Evolutionary conservation across 1,140 invertebrate species (phyloP), one percentile per base, ranked within the genome.

Genomic region (Camponotus vicinus): DNA sequence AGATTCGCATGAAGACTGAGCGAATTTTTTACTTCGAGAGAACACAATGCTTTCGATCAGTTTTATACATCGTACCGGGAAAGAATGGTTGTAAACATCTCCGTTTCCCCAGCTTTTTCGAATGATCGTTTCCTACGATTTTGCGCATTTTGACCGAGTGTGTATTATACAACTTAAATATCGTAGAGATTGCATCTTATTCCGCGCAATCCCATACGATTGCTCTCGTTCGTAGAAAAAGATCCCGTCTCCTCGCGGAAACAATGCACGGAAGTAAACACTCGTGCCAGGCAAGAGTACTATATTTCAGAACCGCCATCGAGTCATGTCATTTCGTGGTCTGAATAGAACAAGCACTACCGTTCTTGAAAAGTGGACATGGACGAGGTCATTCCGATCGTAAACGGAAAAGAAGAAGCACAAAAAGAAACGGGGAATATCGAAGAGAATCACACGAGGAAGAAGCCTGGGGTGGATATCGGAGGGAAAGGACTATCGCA

Each of bases 351-450:
- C 67, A n/a, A 57, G 34, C 52, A 7, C 55, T 73, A 57, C 40
- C 45, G 4, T 61, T 2, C 27, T 45, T 15, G 67, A 69, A 80
- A 88, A 90, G 70, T 77, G 76, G 70, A 89, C 75, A 84, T 57
- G n/a, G 66, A 67, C 42, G 57, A 2, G 73, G 59, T 85, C 80
- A 86, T 80, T 85, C 18, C 52, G 64, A 85, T 90, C 79, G 63
- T 80, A 70, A 75, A 90, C 76, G 27, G 27, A 90, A 88, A 88
- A 70, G 67, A 67, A 34, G n/a, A 11, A n/a, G 27, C 42, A 90
- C 77, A 90, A 90, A 90, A 88, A 86, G 61, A 34, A 21, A 40
- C 21, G 66, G 63, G 27, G n/a, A 77, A 61, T 59, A 66, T 37
- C 27, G 78, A 70, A 75, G 55, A 83, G 40, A 4, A 45, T 2